Evolutionary conservation across 1,140 invertebrate genomes (phyloP), one percentile per base, ranked within the genome.

Genomic region (Drosophila nannoptera): DNA sequence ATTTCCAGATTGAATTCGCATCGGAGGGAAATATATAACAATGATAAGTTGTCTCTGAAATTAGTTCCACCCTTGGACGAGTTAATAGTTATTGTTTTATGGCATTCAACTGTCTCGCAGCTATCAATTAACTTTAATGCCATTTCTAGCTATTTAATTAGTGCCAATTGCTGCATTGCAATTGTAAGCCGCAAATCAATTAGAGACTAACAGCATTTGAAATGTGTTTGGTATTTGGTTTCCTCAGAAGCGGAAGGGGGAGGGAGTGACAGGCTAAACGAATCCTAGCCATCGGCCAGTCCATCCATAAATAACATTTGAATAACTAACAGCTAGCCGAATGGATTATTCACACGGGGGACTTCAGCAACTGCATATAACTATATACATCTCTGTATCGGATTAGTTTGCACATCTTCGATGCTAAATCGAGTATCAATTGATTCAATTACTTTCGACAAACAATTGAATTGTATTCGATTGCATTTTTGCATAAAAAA

Each of bases 181-280:
- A 32, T 50, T 43, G 40, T 8, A 40, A 69, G 56, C 68, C 73
- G 61, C 77, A 69, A 64, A 75, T 75, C 77, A 69, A 80, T 80
- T 78, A 80, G 73, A 46, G 36, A 46, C 29, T 12, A 49, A 49
- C 29, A 31, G 29, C 29, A 14, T 54, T 54, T 7, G 14, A 6
- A 40, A 31, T 42, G n/a, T 29, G 11, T 33, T 56, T 14, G 33
- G 40, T 9, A 52, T 8, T 7, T 12, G n/a, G 48, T 32, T 42
- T 54, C n/a, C 38, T 43, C 22, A 22, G 22, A 22, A 22, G 22
- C 1, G 3, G 22, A 22, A 22, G 22, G 22, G 22, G 22, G 3
- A 22, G 22, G 22, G 43, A 43, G 52, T 40, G 49, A 60, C 48
- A 53, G 48, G 53, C 46, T 65, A 53, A 65, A 7, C 14, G 38